A percentile compares a stretch with the other conserved stretches of the same genome.
phyloP scores from a whole-genome alignment of 2,888 invertebrate species.

The Phalera bucephala region DNA sequence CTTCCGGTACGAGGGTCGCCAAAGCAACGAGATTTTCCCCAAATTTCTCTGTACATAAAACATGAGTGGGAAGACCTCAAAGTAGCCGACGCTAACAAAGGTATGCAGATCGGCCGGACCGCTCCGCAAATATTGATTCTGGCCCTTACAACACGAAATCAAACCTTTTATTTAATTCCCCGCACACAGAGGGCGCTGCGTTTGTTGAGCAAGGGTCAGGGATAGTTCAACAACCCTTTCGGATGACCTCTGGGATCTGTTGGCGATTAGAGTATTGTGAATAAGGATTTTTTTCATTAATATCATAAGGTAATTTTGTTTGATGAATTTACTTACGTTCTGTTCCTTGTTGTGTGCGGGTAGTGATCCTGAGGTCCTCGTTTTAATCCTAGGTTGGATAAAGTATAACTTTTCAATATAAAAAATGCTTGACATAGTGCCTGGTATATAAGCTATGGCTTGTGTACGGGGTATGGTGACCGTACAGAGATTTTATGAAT shows the following conservation, averaged over 20 bases:
- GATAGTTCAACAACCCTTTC: slow-evolving; percentile 79
- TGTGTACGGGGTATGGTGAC: too few species aligned
- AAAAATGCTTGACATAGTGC: too few species aligned
- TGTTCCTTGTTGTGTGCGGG: too few species aligned
- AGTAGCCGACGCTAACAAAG: slow-evolving; percentile 2
- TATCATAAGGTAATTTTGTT: neutral
- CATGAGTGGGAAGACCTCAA: neutral
- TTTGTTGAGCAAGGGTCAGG: slow-evolving; percentile 56
- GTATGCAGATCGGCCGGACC: slow-evolving; percentile 72
- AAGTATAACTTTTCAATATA: too few species aligned
- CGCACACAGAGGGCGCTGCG: slow-evolving; percentile 67
- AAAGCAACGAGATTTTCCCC: neutral
- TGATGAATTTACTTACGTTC: too few species aligned
- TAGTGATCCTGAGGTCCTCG: too few species aligned
- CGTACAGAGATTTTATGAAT: too few species aligned
- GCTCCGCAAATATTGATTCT: slow-evolving; percentile 73
- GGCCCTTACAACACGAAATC: slow-evolving; percentile 81
- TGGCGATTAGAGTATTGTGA: slow-evolving; percentile 48
- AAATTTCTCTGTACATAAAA: neutral
- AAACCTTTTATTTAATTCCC: slow-evolving; percentile 82
- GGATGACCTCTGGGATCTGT: slow-evolving; percentile 67
- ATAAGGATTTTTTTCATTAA: slow-evolving; percentile 1
- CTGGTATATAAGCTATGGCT: too few species aligned
- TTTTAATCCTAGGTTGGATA: too few species aligned
- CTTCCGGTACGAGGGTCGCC: too few species aligned